Conservation (phyloP, 1,140 invertebrate genomes). For the Leptopilina boulardi region DNA sequence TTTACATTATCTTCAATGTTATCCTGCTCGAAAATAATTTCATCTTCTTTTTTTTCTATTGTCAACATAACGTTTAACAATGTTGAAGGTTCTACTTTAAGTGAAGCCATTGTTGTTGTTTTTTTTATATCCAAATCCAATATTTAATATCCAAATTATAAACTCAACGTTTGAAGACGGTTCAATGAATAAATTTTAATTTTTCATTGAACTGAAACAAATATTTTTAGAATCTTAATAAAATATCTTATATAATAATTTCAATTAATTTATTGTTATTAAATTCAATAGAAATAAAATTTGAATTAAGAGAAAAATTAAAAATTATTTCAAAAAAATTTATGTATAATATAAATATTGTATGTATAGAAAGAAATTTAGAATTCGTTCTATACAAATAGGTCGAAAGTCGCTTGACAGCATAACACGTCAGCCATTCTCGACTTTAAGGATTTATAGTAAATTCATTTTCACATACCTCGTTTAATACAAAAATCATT, state of each 20-base stretch:
- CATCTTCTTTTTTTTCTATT: not conserved
- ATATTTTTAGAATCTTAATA: not conserved
- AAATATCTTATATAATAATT: not conserved
- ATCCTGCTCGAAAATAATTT: not conserved
- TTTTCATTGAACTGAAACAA: constrained; percentile 7
- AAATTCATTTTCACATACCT: constrained; percentile 58
- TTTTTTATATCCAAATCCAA: not conserved
- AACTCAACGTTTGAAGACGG: not conserved
- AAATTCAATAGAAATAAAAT: no score
- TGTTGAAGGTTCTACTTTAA: not conserved
- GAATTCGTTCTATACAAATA: constrained; percentile 38
- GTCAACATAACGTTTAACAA: not conserved
- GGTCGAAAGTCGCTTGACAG: constrained; percentile 62
- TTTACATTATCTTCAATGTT: not conserved
- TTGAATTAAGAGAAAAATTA: no score
- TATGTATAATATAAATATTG: no score
- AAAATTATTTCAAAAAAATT: no score
- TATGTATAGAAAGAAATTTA: not conserved
- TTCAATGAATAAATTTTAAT: not conserved
- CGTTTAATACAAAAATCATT: not conserved
- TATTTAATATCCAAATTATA: not conserved
- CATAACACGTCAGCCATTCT: constrained; percentile 52
- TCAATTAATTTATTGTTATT: no score
- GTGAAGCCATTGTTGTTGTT: constrained; percentile 8
- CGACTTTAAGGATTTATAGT: constrained; percentile 49